Evolutionary conservation across 2,113 vertebrate species (phyloP).

Genomic region (Scatophagus argus): DNA sequence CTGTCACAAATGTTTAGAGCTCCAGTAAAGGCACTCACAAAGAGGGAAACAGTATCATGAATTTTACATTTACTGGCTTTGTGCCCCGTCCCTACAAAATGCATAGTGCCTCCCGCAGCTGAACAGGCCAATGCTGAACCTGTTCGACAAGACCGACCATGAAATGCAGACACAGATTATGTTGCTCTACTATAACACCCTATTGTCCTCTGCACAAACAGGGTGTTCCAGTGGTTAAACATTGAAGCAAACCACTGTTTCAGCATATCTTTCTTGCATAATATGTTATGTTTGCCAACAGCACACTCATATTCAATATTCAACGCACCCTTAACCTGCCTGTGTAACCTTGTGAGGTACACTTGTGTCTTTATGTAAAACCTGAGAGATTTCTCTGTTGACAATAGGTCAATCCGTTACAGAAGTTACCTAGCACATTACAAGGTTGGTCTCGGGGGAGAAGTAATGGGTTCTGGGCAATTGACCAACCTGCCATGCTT

Average conservation of each 20-base stretch:
- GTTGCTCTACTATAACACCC: background rate
- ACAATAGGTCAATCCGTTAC: conserved; percentile 83
- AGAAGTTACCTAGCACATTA: conserved; percentile 86
- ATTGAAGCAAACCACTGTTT: conserved; percentile 18
- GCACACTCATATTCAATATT: conserved; percentile 9
- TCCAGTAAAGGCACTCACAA: conserved; percentile 46
- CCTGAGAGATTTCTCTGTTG: conserved; percentile 81
- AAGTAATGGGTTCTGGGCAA: conserved; percentile 86
- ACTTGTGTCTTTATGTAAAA: conserved; percentile 76
- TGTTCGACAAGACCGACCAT: conserved; percentile 13
- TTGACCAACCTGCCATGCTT: conserved; percentile 85
- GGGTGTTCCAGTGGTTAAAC: conserved; percentile 13
- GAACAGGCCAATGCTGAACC: conserved; percentile 39
- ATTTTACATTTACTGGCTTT: conserved; percentile 51
- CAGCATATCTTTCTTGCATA: background rate
- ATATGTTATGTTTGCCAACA: conserved; percentile 42
- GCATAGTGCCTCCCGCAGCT: conserved; percentile 39
- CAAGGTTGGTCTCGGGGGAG: conserved; percentile 81
- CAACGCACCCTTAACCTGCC: conserved; percentile 56
- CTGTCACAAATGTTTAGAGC: conserved; percentile 52
- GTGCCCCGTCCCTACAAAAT: conserved; percentile 37
- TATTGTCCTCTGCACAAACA: conserved; percentile 26
- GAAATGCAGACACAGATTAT: conserved; percentile 7
- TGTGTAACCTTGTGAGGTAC: conserved; percentile 78
- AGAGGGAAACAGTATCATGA: conserved; percentile 61